These are phyloP conservation scores for Boloria selene DNA, from an alignment of 2,888 invertebrate genomes.

Conservation along the genomic window DNA sequence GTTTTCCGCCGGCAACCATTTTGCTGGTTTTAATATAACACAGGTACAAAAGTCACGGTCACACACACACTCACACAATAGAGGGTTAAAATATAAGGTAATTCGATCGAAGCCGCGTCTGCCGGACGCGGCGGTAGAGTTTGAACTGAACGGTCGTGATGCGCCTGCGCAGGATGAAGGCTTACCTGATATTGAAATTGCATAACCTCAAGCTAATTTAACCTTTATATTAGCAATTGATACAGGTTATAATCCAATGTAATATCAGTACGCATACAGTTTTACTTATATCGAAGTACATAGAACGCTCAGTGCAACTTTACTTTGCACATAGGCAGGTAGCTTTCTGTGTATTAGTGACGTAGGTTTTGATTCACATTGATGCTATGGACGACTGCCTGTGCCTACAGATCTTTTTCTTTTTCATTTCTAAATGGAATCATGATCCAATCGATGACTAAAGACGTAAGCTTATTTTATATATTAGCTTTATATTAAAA, in stretches of 20 bases:
- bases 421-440: constrained; percentile 52
- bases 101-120: constrained; percentile 71
- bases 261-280: constrained; percentile 1
- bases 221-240: constrained; percentile 9
- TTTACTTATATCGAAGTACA: constrained; percentile 23
- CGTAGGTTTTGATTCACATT: constrained; percentile 12
- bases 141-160: constrained; percentile 70
- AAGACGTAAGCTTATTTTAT: constrained; percentile 17
- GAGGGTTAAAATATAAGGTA: constrained; percentile 43
- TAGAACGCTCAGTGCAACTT: constrained; percentile 14
- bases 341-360: constrained; percentile 18
- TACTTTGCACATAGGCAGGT: neutral
- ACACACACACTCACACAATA: constrained; percentile 41
- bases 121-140: constrained; percentile 77
- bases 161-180: constrained; percentile 51
- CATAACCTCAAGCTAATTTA: constrained; percentile 5
- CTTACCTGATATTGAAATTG: constrained; percentile 45
- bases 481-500: neutral
- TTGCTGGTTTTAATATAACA: constrained; percentile 61
- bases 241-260: constrained; percentile 23
- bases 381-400: constrained; percentile 23
- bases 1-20: constrained; percentile 82
- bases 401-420: constrained; percentile 47
- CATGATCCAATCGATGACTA: constrained; percentile 56
- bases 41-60: constrained; percentile 62